phyloP scores from a whole-genome alignment of 2,113 vertebrate genomes.

The Pogonocichla stellata region DNA sequence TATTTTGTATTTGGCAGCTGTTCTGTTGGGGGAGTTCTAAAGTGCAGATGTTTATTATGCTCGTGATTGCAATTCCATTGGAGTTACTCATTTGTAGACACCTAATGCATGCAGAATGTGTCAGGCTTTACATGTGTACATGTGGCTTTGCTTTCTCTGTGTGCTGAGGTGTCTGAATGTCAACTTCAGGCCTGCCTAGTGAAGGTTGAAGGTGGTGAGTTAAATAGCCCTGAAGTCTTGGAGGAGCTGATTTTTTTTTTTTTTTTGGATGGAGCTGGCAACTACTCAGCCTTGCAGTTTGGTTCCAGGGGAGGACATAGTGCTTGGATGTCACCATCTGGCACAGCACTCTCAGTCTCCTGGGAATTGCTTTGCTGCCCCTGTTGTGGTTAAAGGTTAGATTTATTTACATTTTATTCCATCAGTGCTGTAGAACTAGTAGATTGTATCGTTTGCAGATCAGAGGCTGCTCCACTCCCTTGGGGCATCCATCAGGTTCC shows the following conservation, averaged over 20 bases:
- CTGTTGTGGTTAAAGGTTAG: neutral
- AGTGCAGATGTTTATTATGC: neutral
- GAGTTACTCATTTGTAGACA: neutral
- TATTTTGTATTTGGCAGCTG: neutral
- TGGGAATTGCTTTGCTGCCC: neutral
- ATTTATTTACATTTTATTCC: neutral
- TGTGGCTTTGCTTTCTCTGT: neutral
- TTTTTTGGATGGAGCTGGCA: no score
- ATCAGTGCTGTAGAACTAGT: neutral
- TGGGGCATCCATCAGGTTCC: neutral
- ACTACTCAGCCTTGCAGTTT: neutral
- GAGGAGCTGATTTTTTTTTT: neutral
- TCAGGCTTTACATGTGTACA: neutral
- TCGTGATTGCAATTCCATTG: neutral
- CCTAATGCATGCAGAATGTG: accelerated
- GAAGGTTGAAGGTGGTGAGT: neutral
- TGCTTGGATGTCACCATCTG: neutral
- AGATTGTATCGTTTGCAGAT: neutral
- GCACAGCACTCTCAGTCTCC: neutral
- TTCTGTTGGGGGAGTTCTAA: neutral
- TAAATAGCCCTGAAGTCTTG: neutral
- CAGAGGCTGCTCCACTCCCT: neutral
- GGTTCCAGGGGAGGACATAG: accelerated
- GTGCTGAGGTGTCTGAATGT: neutral
- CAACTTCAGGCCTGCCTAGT: neutral